Conservation (phyloP, 53 echinoderm and acorn worm species). For the Hippasteria phrygiana region DNA sequence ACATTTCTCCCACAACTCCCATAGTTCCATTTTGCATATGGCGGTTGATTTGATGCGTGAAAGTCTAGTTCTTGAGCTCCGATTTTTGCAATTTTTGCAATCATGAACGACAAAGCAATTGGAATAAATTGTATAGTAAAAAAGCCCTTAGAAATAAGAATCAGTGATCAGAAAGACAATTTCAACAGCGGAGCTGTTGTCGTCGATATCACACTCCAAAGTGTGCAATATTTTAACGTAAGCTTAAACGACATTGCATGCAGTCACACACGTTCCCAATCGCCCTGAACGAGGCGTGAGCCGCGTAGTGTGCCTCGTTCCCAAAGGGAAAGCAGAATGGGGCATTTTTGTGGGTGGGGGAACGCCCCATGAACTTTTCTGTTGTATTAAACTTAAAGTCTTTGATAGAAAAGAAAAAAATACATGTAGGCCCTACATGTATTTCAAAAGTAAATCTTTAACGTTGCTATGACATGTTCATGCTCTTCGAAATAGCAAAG, state of each 20-base stretch:
- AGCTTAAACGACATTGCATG: not conserved
- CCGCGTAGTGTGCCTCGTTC: no score
- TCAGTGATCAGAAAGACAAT: conserved; percentile 54
- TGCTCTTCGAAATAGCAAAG: no score
- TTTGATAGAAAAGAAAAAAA: no score
- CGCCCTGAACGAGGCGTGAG: no score
- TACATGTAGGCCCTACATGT: no score
- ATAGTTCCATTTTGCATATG: not conserved
- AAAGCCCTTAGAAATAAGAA: conserved; percentile 63
- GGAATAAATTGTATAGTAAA: conserved; percentile 56
- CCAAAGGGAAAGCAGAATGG: not conserved
- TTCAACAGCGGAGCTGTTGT: conserved; percentile 69
- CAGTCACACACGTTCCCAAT: no score
- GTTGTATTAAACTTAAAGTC: no score
- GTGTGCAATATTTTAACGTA: conserved; percentile 80
- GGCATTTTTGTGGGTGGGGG: no score
- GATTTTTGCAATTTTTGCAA: not conserved
- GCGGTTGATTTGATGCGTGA: conserved; percentile 9
- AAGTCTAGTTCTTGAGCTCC: not conserved
- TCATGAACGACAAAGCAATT: conserved; percentile 25
- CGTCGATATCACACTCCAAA: conserved; percentile 73
- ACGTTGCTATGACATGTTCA: no score
- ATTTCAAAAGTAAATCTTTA: no score
- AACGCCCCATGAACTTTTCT: no score
- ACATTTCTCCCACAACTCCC: no score